phyloP scores from a whole-genome alignment of 2,113 vertebrate species.

The Chelonoidis abingdonii region DNA sequence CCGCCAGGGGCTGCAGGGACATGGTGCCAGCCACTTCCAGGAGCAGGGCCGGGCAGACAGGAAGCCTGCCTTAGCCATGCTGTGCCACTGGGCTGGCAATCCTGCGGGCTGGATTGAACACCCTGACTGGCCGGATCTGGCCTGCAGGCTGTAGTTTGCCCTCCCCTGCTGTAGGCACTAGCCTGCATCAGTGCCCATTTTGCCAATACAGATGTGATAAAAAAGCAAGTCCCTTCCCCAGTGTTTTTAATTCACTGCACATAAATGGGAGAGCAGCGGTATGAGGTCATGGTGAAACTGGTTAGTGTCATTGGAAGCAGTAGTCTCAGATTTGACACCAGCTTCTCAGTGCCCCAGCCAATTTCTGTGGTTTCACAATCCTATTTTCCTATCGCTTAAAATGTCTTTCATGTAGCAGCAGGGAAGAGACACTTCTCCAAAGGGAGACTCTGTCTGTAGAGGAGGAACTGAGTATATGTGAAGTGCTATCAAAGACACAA shows the following conservation, averaged over 20 bases:
- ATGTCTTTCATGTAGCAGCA: not conserved
- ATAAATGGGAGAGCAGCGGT: slow-evolving; percentile 22
- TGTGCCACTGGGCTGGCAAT: too few species aligned
- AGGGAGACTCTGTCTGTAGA: not conserved
- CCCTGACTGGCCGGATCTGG: too few species aligned
- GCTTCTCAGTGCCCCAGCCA: too few species aligned
- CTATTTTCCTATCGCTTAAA: not conserved
- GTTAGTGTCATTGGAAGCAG: too few species aligned
- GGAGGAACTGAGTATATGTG: not conserved
- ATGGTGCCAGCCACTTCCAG: too few species aligned
- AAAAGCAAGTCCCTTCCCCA: not conserved
- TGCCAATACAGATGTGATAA: not conserved
- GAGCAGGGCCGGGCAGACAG: too few species aligned
- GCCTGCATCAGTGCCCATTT: not conserved
- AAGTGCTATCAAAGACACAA: not conserved
- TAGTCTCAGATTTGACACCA: too few species aligned
- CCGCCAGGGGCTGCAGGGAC: too few species aligned
- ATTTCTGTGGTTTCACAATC: not conserved
- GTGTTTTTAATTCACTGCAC: slow-evolving; percentile 19
- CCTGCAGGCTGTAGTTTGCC: too few species aligned
- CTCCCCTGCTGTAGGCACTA: too few species aligned
- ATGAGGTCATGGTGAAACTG: not conserved
- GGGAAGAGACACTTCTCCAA: not conserved
- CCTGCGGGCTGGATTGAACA: too few species aligned
- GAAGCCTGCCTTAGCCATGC: too few species aligned